Evolutionary conservation across 2,888 invertebrate species (phyloP).

Genomic region (Cantharis rustica): DNA sequence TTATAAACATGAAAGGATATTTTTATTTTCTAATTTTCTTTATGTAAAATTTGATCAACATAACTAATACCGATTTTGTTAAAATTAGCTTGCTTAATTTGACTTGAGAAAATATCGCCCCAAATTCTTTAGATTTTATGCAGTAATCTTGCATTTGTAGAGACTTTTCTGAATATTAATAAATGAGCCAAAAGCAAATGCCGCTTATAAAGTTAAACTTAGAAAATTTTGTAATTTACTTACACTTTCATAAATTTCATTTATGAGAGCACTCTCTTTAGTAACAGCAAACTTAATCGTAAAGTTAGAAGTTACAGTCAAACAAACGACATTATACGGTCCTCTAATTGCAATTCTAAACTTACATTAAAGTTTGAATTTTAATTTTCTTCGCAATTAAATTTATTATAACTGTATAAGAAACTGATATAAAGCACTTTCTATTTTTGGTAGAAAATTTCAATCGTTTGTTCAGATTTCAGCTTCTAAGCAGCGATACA

Average conservation of each 20-base stretch:
- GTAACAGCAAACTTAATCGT: slow-evolving; percentile 12
- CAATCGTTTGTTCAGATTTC: not conserved
- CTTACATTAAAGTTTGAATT: not conserved
- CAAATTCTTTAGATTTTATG: not conserved
- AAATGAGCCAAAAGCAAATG: not conserved
- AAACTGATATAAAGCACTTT: not conserved
- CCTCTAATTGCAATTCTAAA: slow-evolving; percentile 2
- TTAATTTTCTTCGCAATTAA: not conserved
- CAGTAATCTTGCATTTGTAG: not conserved
- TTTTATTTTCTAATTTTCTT: not conserved
- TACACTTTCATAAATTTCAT: slow-evolving; percentile 16
- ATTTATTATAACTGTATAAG: not conserved
- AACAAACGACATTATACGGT: slow-evolving; percentile 5
- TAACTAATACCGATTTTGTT: not conserved
- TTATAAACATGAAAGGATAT: not conserved
- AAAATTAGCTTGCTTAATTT: not conserved
- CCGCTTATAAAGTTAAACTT: slow-evolving; percentile 6
- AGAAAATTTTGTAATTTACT: slow-evolving; percentile 10
- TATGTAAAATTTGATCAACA: not conserved
- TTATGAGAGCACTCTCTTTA: slow-evolving; percentile 12
- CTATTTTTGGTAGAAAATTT: not conserved
- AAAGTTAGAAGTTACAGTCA: slow-evolving; percentile 12
- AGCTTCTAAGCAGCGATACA: no score
- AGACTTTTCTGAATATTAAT: slow-evolving; percentile 3
- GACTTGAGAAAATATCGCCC: not conserved